phyloP scores from a whole-genome alignment of 2,888 invertebrate genomes.

The Athripsodes cinereus region DNA sequence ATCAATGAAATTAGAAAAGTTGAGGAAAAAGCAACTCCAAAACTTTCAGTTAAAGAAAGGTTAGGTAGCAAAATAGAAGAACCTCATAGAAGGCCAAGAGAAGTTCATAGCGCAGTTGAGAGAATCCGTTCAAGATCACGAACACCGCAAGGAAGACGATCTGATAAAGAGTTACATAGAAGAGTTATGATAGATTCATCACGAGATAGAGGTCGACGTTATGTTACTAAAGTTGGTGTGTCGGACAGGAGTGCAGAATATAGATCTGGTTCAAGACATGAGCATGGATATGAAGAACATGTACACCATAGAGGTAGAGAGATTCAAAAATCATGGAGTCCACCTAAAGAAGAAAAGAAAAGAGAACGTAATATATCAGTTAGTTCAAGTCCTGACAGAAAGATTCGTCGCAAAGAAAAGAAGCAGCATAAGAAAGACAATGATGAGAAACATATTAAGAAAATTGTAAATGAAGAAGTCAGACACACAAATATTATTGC shows the following conservation, averaged over 20 bases:
- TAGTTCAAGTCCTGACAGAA: constrained; percentile 29
- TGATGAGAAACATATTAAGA: constrained; percentile 32
- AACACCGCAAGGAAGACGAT: constrained; percentile 39
- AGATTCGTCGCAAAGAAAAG: constrained; percentile 31
- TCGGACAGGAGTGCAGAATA: constrained; percentile 32
- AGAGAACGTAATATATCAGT: constrained; percentile 33
- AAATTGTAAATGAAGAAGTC: constrained; percentile 12
- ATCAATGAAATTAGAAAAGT: constrained; percentile 42
- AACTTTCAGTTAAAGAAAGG: constrained; percentile 72
- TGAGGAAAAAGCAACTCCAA: constrained; percentile 42
- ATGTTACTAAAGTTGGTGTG: constrained; percentile 30
- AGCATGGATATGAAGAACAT: constrained; percentile 23
- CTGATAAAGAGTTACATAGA: constrained; percentile 33
- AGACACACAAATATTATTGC: neutral
- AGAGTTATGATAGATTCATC: constrained; percentile 46
- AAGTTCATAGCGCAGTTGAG: constrained; percentile 51
- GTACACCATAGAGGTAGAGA: constrained; percentile 21
- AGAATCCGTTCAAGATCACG: constrained; percentile 50
- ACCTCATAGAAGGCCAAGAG: constrained; percentile 40
- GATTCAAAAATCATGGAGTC: constrained; percentile 21
- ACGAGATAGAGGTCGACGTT: constrained; percentile 33
- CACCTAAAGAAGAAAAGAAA: constrained; percentile 20
- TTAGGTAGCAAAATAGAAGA: constrained; percentile 71
- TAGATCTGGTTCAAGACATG: constrained; percentile 26
- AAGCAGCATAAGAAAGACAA: constrained; percentile 34